Evolutionary conservation across 2,888 invertebrate genomes (phyloP).

Genomic region (Ormyrus nitidulus): DNA sequence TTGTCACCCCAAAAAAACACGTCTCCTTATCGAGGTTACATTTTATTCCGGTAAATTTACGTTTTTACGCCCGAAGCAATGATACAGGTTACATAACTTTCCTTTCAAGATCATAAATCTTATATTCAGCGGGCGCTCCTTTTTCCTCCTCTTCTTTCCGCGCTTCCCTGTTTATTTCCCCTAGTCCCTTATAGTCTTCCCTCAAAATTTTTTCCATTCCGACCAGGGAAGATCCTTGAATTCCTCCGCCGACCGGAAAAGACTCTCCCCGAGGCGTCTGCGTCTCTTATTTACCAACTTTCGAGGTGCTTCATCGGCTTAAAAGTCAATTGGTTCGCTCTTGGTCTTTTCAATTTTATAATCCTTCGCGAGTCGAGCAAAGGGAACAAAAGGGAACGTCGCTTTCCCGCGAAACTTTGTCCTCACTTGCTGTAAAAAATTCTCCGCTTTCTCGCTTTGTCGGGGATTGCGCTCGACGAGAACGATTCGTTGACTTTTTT

Average conservation of each 20-base stretch:
- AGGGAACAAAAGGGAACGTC: too few species aligned
- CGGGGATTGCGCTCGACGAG: neutral
- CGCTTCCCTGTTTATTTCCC: neutral
- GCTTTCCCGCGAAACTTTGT: too few species aligned
- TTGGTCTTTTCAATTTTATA: too few species aligned
- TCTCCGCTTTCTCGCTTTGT: neutral
- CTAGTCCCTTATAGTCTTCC: neutral
- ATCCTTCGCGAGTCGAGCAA: too few species aligned
- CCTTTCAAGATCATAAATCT: slow-evolving; percentile 27
- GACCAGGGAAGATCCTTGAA: slow-evolving; percentile 23
- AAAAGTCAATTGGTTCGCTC: slow-evolving; percentile 15
- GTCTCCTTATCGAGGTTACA: too few species aligned
- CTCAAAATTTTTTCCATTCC: neutral
- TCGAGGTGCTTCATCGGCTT: neutral
- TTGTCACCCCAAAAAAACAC: too few species aligned
- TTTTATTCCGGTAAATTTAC: neutral
- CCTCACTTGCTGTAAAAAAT: too few species aligned
- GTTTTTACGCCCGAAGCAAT: neutral
- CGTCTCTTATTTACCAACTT: slow-evolving; percentile 45
- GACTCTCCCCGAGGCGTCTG: slow-evolving; percentile 19
- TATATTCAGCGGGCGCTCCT: slow-evolving; percentile 8
- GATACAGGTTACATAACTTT: slow-evolving; percentile 12
- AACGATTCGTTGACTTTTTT: slow-evolving; percentile 4
- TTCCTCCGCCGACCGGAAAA: slow-evolving; percentile 17
- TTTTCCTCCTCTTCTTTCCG: neutral